Evolutionary conservation across 2,888 invertebrate genomes (phyloP).

Genomic region (Cheilosia grossa): DNA sequence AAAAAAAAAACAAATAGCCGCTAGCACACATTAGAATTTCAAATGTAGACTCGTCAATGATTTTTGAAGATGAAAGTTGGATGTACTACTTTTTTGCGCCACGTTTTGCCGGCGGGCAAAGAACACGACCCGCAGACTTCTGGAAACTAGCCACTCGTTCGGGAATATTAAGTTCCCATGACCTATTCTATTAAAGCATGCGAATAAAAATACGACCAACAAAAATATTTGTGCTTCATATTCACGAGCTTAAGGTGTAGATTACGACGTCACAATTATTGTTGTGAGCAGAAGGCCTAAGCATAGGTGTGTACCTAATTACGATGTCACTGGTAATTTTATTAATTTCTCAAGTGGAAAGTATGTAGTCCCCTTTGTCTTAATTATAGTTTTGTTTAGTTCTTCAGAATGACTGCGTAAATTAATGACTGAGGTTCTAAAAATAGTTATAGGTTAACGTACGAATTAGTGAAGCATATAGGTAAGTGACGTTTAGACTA

Average conservation of each 20-base stretch:
- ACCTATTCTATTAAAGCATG: constrained; percentile 41
- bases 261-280: constrained; percentile 14
- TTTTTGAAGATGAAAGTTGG: constrained; percentile 67
- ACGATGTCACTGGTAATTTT: constrained; percentile 42
- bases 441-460: constrained; percentile 51
- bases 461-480: constrained; percentile 17
- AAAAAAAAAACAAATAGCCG: constrained; percentile 13
- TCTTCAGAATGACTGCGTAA: background rate
- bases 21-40: constrained; percentile 33
- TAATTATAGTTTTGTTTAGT: constrained; percentile 21
- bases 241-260: constrained; percentile 6
- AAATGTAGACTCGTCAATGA: constrained; percentile 17
- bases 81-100: constrained; percentile 61
- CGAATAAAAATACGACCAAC: background rate
- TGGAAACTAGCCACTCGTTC: constrained; percentile 28
- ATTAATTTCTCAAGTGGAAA: constrained; percentile 63
- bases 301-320: constrained; percentile 34
- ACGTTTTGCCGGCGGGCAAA: constrained; percentile 25
- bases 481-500: constrained; percentile 4
- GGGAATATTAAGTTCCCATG: constrained; percentile 42
- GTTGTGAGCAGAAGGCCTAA: constrained; percentile 1
- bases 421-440: constrained; percentile 34
- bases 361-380: constrained; percentile 31
- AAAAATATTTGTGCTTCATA: background rate
- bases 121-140: constrained; percentile 1